These are phyloP conservation scores for Cyrtodaria siliqua DNA, from an alignment of 2,888 invertebrate species.

Conservation along the genomic window DNA sequence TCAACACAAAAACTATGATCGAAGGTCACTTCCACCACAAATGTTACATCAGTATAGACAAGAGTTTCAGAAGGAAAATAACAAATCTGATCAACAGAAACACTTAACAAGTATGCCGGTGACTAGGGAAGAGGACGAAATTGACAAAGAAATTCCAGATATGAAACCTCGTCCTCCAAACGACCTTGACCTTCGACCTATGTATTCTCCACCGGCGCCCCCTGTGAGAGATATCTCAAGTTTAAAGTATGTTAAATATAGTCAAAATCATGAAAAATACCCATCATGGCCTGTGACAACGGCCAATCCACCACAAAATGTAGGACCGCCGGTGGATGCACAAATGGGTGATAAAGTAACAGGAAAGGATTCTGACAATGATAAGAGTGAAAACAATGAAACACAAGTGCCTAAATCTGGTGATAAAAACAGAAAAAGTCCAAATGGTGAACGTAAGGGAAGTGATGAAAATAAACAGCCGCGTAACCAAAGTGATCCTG, in stretches of 20 bases:
- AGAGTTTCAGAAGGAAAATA: conserved; percentile 45
- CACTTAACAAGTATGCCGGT: conserved; percentile 60
- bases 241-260: conserved; percentile 89
- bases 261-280: conserved; percentile 91
- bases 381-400: conserved; percentile 86
- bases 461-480: conserved; percentile 70
- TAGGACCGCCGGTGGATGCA: conserved; percentile 87
- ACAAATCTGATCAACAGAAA: conserved; percentile 46
- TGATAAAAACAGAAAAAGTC: conserved; percentile 87
- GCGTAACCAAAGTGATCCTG: conserved; percentile 79
- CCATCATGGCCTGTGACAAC: conserved; percentile 91
- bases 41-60: conserved; percentile 43
- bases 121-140: conserved; percentile 68
- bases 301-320: conserved; percentile 87
- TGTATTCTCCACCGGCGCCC: conserved; percentile 82
- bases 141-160: conserved; percentile 60
- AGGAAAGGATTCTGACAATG: conserved; percentile 41
- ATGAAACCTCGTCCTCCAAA: conserved; percentile 57
- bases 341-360: conserved; percentile 59
- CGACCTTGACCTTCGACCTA: conserved; percentile 59
- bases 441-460: conserved; percentile 67
- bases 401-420: conserved; percentile 86
- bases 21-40: conserved; percentile 68
- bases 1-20: conserved; percentile 51
- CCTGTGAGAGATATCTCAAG: conserved; percentile 90